These are phyloP conservation scores for Pristionchus fissidentatus DNA, from an alignment of 2,888 invertebrate species.

Conservation along the genomic window DNA sequence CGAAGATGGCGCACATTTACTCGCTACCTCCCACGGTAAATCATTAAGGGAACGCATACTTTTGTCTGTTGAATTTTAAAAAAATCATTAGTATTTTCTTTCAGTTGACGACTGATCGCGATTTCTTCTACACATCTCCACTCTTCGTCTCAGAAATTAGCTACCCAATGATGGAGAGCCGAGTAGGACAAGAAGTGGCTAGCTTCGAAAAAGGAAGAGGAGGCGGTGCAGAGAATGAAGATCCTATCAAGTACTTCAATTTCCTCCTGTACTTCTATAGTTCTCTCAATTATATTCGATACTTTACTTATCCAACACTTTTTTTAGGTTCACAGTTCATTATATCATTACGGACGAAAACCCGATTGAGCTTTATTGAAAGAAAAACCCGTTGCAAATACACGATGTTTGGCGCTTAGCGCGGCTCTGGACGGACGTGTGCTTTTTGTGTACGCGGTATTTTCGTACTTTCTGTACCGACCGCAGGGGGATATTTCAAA, in stretches of 20 bases:
- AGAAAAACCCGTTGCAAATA: no score
- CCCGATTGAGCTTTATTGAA: no score
- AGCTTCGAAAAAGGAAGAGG: background rate
- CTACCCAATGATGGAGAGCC: background rate
- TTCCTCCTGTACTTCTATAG: no score
- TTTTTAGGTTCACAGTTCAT: no score
- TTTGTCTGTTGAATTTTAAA: background rate
- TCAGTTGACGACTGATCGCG: conserved; percentile 28
- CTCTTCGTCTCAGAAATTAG: background rate
- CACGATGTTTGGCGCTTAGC: no score
- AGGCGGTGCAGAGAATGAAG: background rate
- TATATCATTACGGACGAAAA: no score
- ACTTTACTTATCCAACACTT: no score
- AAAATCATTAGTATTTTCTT: background rate
- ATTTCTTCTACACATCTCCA: conserved; percentile 8
- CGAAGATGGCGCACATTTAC: background rate
- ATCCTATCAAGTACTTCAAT: background rate
- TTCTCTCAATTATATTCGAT: no score
- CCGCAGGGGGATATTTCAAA: no score
- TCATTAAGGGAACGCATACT: background rate
- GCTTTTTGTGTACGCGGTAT: no score
- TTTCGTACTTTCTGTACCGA: no score
- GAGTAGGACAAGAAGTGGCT: background rate
- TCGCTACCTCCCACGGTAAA: background rate
- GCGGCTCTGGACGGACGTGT: no score